Evolutionary conservation across 2,113 vertebrate genomes (phyloP), one percentile per base, ranked within the genome.

Genomic region (Eptesicus fuscus): DNA sequence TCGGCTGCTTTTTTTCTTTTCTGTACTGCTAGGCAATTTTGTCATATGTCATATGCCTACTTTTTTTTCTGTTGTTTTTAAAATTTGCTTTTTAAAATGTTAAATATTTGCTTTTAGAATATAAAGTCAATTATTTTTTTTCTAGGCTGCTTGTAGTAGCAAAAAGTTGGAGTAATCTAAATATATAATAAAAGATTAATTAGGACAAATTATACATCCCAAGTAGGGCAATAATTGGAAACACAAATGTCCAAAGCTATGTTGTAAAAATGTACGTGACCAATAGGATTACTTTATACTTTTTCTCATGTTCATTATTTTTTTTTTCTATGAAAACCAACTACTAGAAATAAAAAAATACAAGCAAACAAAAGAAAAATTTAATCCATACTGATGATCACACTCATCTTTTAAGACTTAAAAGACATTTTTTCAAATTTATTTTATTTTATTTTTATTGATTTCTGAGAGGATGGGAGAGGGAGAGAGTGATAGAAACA

Each of bases 21-120:
- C 22, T 44, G 17, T 51, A 23, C 9, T 28, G 16, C 9, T 49
- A 65, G 63, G 51, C 47, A 88, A 59, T 74, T 88, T 67, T 67
- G 32, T 67, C 63, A n/a, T 63, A 32, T 67, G 32, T 67, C 30
- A 53, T 9, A 56, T 28, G 2, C 37, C 14, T 65, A 9, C 20
- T 28, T 77, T 17, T 93, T 63, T 28, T 69, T 89, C 10, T 67
- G 23, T 69, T 47, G 80, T 89, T 71, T 89, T 56, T 35, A 63
- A 63, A 71, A 61, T 90, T 84, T 95, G 18, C 56, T 32, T 76
- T 67, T n/a, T 35, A 83, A 67, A 94, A 63, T 65, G 93, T 77
- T 82, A 82, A 76, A 56, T 56, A 91, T 85, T 93, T 96, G n/a
- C 44, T 77, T 93, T 87, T 63, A 90, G 53, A 92, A 90, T 84